Evolutionary conservation across 1,140 invertebrate genomes (phyloP), one percentile per base, ranked within the genome.

Genomic region (Drosophila malerkotliana): DNA sequence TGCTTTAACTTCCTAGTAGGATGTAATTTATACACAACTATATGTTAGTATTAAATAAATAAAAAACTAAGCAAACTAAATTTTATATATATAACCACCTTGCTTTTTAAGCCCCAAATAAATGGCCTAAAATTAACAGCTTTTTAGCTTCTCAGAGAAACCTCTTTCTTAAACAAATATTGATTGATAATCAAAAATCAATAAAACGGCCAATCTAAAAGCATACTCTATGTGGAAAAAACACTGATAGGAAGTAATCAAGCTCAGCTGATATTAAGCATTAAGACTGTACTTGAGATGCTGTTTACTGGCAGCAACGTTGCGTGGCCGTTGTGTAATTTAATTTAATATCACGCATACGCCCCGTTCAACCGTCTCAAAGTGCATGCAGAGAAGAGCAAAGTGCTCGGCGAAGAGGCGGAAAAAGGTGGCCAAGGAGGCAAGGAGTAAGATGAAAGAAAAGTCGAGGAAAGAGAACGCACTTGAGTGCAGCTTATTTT

Each of bases 401-500:
- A 21, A 39, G 39, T 32, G 34, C 47, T 24, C 10, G 28, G 4
- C 30, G 12, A 14, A 30, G 41, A 10, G 12, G 32, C 8, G 15
- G 15, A 15, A 52, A 32, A 45, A 14, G 39, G 2, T 15, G 34
- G 0, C 34, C 26, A 28, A n/a, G 28, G 30, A n/a, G 12, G 32
- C 8, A 32, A 15, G 14, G 21, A 28, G 34, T 32, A 32, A 15
- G 21, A 47, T 54, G 54, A 21, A 48, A 32, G 30, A 30, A 61
- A 49, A 39, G 63, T 18, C 45, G 51, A 56, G 58, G 18, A 49
- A 49, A 62, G 69, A 61, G 41, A 77, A 64, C 79, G 66, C 79
- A 76, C 79, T 88, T 76, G 67, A 87, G 82, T 87, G 82, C 79
- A 87, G 82, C 83, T 87, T 87, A 83, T 88, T 87, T 87, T 87